A percentile compares a stretch with the other conserved stretches of the same genome.
These are phyloP conservation scores for Eumeta japonica DNA, from an alignment of 1,140 invertebrate species.

Conservation along the genomic window DNA sequence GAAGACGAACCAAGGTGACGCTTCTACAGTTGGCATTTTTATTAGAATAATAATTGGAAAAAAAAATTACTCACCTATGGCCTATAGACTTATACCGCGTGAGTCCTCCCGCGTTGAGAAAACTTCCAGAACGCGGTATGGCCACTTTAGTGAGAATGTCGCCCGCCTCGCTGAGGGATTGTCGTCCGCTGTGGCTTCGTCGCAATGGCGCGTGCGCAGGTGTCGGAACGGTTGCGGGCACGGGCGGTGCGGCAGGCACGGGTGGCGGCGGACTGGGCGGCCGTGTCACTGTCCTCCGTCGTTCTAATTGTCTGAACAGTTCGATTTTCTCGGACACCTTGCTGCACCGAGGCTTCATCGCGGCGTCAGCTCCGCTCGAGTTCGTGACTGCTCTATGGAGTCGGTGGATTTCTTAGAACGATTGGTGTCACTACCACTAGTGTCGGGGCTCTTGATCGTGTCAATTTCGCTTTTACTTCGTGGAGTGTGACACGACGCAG, in stretches of 20 bases:
- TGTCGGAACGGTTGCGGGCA: slow-evolving; percentile 21
- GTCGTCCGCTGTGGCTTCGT: slow-evolving; percentile 50
- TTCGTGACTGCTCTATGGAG: slow-evolving; percentile 16
- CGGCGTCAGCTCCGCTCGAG: slow-evolving; percentile 14
- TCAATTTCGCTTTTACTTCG: slow-evolving; percentile 59
- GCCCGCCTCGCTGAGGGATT: slow-evolving; percentile 58
- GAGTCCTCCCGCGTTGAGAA: slow-evolving; percentile 73
- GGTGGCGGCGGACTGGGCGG: slow-evolving; percentile 50
- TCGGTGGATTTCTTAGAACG: slow-evolving; percentile 45
- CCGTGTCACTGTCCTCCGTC: slow-evolving; percentile 52
- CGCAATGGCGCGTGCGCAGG: slow-evolving; percentile 41
- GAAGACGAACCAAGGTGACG: too few species aligned
- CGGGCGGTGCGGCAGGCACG: slow-evolving; percentile 41
- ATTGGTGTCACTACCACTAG: slow-evolving; percentile 36
- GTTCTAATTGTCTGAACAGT: slow-evolving; percentile 55
- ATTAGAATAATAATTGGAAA: too few species aligned
- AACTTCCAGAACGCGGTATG: slow-evolving; percentile 76
- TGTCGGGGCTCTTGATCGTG: slow-evolving; percentile 45
- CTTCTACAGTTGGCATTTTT: too few species aligned
- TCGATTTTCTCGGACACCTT: slow-evolving; percentile 57
- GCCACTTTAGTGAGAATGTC: slow-evolving; percentile 82
- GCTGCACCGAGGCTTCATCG: slow-evolving; percentile 34
- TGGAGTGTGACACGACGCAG: slow-evolving; percentile 52
- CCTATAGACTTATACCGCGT: slow-evolving; percentile 67
- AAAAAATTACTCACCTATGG: slow-evolving; percentile 56